Base-by-base conservation (phyloP, 2,888 invertebrate species). In the Epinotia bilunana region DNA sequence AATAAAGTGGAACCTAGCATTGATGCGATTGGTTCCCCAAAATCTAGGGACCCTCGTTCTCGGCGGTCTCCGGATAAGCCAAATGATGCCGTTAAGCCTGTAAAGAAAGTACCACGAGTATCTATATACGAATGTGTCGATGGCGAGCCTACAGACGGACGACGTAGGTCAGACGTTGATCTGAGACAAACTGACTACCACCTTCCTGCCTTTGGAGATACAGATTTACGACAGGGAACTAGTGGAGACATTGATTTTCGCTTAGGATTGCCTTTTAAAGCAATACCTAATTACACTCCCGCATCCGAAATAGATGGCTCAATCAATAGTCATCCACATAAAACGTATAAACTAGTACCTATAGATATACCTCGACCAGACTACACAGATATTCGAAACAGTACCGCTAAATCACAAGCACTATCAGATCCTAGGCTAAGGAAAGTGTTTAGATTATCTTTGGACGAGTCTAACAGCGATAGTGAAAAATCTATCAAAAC, bases 251-350 rank as follows among this genome's bases (percentile, higher is more conserved):
- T 97, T 53, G 98, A 98, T 90, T 94, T 98, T 78, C 95, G 98
- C 33, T 90, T 97, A 80, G 95, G 95, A 39, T 88, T 97, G 74
- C 97, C 97, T 0, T 97, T 98, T 84, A 97, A 97, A 87, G 96
- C 97, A 11, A 95, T 96, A 65, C 96, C 97, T n/a, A 96, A 97
- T 81, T 97, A 97, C 86, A 95, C 96, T 16, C 97, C 98, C 0
- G 98, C 98, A 39, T 97, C 96, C 0, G 98, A 98, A 93, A 98
- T 98, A 77, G 97, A 98, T 84, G 98, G 97, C 11, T 97, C 97
- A 55, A 95, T 97, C 62, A 96, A 96, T 70, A 96, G 97, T 60
- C 98, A 98, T 86, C 95, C 96, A 0, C 96, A 97, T 0, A 96
- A 98, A 70, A 81, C 91, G 0, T 98, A 96, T 93, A 96, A 95